phyloP scores from a whole-genome alignment of 2,113 vertebrate species.

The Stegastes partitus region DNA sequence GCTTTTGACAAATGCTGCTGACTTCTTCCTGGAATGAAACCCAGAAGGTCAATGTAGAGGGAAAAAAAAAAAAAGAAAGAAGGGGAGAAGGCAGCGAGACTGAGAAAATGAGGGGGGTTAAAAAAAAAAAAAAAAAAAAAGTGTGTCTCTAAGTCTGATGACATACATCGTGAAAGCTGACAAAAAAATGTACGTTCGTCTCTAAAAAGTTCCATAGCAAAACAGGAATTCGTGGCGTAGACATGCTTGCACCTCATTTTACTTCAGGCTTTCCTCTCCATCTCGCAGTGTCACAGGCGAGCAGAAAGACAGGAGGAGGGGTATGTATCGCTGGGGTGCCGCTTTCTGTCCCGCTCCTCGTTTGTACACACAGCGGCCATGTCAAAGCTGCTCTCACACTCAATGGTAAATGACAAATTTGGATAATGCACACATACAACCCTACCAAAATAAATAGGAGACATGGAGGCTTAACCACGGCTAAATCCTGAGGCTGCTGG shows the following conservation, averaged over 20 bases:
- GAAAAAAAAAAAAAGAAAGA: not conserved
- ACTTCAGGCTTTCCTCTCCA: conserved; percentile 78
- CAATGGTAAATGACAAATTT: conserved; percentile 83
- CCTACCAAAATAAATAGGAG: conserved; percentile 80
- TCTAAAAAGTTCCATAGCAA: conserved; percentile 76
- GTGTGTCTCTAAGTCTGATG: conserved; percentile 68
- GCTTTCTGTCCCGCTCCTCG: conserved; percentile 75
- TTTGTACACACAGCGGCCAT: conserved; percentile 71
- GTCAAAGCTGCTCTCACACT: conserved; percentile 83
- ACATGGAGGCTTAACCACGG: conserved; percentile 81
- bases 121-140: too few species aligned
- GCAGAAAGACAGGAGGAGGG: conserved; percentile 70
- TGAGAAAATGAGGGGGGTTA: conserved; percentile 26
- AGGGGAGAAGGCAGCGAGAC: not conserved
- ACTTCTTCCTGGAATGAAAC: conserved; percentile 84
- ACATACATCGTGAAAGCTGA: conserved; percentile 85
- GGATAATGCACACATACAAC: conserved; percentile 81
- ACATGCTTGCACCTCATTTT: conserved; percentile 79
- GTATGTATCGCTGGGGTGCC: conserved; percentile 64
- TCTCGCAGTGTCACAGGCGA: conserved; percentile 74
- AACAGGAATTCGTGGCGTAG: conserved; percentile 76
- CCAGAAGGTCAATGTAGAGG: conserved; percentile 84
- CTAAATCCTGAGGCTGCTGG: conserved; percentile 82
- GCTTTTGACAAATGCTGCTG: conserved; percentile 86
- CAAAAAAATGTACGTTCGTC: conserved; percentile 80